These are phyloP conservation scores for Drosophila aldrichi DNA, from an alignment of 2,888 invertebrate species.

Conservation along the genomic window DNA sequence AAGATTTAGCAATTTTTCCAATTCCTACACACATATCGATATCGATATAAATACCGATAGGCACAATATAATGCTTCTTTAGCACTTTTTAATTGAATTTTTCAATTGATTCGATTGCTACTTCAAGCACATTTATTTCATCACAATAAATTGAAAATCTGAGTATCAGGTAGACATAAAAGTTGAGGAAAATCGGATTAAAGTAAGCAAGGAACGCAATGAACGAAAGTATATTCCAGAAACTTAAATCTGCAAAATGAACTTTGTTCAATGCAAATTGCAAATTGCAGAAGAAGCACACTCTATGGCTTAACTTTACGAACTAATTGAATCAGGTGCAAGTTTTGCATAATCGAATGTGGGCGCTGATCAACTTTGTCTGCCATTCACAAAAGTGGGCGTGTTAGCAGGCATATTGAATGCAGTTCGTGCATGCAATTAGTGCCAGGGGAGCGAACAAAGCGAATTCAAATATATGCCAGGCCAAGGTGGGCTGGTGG, in stretches of 20 bases:
- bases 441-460: slow-evolving; percentile 27
- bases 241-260: neutral
- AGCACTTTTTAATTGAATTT: neutral
- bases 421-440: slow-evolving; percentile 56
- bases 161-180: neutral
- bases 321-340: slow-evolving; percentile 50
- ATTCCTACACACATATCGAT: neutral
- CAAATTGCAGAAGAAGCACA: neutral
- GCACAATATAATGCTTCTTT: neutral
- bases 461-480: slow-evolving; percentile 12
- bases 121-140: neutral
- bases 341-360: slow-evolving; percentile 39
- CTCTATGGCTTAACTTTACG: slow-evolving; percentile 29
- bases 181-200: neutral
- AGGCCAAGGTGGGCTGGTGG: neutral
- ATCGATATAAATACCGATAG: neutral
- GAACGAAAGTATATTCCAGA: neutral
- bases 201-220: neutral
- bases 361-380: slow-evolving; percentile 37
- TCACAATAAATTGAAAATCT: neutral
- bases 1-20: neutral
- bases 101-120: neutral
- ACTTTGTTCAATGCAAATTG: neutral
- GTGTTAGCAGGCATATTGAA: slow-evolving; percentile 43
- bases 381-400: slow-evolving; percentile 40